Evolutionary conservation across 2,113 vertebrate species (phyloP).

Genomic region (Eclectus roratus): DNA sequence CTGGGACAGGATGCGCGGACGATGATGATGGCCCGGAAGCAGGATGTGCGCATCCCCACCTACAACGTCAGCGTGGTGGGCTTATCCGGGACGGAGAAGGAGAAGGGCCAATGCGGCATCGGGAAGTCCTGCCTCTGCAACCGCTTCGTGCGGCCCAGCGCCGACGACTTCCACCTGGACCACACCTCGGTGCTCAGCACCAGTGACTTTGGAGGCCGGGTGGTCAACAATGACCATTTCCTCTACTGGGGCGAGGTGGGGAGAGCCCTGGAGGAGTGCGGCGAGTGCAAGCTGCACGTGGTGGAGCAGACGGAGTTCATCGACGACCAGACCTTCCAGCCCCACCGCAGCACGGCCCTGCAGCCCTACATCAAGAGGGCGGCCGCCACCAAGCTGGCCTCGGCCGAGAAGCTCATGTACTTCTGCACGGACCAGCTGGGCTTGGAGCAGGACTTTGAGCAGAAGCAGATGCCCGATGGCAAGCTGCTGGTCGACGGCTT

Average conservation of each 20-base stretch:
- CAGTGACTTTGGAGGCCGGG: constrained; percentile 95
- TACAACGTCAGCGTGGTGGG: constrained; percentile 96
- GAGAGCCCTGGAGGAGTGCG: constrained; percentile 86
- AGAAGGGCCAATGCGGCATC: constrained; percentile 94
- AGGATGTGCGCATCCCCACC: constrained; percentile 92
- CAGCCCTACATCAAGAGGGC: constrained; percentile 97
- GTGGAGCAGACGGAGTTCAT: constrained; percentile 99
- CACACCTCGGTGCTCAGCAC: constrained; percentile 98
- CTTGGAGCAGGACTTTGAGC: constrained; percentile 98
- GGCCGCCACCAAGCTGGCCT: constrained; percentile 91
- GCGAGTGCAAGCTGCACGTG: constrained; percentile 88
- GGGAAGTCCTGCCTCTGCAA: constrained; percentile 98
- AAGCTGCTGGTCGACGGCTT: constrained; percentile 93
- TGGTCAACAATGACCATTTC: constrained; percentile 99
- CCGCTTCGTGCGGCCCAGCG: constrained; percentile 91
- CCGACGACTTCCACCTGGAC: constrained; percentile 93
- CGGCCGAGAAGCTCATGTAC: constrained; percentile 98
- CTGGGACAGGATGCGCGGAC: constrained; percentile 86
- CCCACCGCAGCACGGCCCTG: constrained; percentile 93
- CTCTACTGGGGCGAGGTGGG: constrained; percentile 96
- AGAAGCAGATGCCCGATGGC: constrained; percentile 98
- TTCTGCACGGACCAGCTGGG: constrained; percentile 98
- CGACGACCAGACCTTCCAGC: constrained; percentile 97
- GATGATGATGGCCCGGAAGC: constrained; percentile 98
- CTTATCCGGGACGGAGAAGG: constrained; percentile 95